Conservation (phyloP, 2,888 invertebrate genomes). For the Eilema caniola region DNA sequence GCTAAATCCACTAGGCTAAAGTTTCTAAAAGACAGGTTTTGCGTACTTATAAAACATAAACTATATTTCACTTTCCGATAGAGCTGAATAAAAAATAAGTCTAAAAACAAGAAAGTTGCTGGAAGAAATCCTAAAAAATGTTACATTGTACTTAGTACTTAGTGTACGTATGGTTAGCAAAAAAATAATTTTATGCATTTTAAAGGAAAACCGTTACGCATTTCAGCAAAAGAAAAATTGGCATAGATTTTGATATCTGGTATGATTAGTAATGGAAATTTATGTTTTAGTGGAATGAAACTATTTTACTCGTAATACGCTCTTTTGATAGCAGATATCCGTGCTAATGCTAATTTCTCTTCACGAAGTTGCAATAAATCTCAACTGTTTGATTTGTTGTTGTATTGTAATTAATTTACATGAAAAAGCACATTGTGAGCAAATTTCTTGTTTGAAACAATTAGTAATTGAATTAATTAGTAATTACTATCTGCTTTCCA, state of each 20-base stretch:
- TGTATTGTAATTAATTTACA: background rate
- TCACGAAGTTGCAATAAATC: too few relatives aligned
- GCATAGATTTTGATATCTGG: background rate
- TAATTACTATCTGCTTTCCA: background rate
- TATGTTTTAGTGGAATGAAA: background rate
- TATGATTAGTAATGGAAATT: slow-evolving; percentile 6
- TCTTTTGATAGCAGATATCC: background rate
- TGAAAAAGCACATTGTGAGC: background rate
- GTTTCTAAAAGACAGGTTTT: background rate
- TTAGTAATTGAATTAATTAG: background rate
- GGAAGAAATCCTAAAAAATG: background rate
- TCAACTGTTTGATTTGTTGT: background rate
- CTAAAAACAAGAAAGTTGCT: background rate
- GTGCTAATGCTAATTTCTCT: background rate
- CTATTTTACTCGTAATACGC: too few relatives aligned
- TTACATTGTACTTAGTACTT: background rate
- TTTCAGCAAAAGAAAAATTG: background rate
- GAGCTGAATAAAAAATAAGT: background rate
- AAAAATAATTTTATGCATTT: background rate
- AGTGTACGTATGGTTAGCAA: background rate
- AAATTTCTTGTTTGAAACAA: background rate
- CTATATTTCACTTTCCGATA: background rate
- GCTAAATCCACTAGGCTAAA: background rate
- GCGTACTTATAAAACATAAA: background rate
- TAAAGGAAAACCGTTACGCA: background rate